Evolutionary conservation across 2,888 invertebrate genomes (phyloP).

Genomic region (Lepas anatifera): DNA sequence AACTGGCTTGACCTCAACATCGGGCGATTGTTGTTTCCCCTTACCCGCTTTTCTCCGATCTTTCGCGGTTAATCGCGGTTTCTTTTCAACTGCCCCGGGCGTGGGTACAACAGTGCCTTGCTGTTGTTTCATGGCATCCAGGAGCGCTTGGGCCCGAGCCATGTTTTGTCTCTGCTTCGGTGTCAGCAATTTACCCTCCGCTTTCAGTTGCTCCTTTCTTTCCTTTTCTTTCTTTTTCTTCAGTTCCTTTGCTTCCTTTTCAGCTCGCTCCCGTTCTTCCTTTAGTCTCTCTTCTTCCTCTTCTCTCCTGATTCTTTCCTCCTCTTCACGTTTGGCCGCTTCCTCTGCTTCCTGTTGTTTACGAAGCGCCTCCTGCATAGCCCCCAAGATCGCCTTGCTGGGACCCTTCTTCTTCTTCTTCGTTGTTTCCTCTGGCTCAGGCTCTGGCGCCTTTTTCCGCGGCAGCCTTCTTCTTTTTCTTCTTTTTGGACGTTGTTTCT

Average conservation of each 20-base stretch:
- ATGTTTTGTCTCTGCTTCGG: constrained; percentile 86
- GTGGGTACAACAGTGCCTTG: background rate
- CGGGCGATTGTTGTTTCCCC: constrained; percentile 7
- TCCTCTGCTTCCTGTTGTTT: constrained; percentile 84
- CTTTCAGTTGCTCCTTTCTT: constrained; percentile 78
- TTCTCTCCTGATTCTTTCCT: constrained; percentile 59
- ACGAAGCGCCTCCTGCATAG: constrained; percentile 83
- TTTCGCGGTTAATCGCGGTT: background rate
- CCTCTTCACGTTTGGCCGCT: constrained; percentile 54
- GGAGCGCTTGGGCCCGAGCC: constrained; percentile 72
- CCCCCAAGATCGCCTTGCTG: constrained; percentile 71
- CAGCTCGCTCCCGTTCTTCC: constrained; percentile 47
- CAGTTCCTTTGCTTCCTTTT: constrained; percentile 74
- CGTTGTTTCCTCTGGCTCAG: constrained; percentile 31
- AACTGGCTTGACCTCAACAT: constrained; percentile 21
- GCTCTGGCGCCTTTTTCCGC: constrained; percentile 30
- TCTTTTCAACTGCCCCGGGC: background rate
- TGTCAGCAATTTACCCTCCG: constrained; percentile 89
- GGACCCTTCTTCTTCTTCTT: constrained; percentile 47
- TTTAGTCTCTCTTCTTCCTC: constrained; percentile 42
- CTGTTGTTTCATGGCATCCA: constrained; percentile 61
- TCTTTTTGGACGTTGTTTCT: constrained; percentile 30
- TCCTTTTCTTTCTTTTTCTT: constrained; percentile 89
- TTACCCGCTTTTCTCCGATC: constrained; percentile 16
- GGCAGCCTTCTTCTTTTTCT: constrained; percentile 29